Conservation (phyloP, 1,140 invertebrate genomes). For the Caenorhabditis remanei region DNA sequence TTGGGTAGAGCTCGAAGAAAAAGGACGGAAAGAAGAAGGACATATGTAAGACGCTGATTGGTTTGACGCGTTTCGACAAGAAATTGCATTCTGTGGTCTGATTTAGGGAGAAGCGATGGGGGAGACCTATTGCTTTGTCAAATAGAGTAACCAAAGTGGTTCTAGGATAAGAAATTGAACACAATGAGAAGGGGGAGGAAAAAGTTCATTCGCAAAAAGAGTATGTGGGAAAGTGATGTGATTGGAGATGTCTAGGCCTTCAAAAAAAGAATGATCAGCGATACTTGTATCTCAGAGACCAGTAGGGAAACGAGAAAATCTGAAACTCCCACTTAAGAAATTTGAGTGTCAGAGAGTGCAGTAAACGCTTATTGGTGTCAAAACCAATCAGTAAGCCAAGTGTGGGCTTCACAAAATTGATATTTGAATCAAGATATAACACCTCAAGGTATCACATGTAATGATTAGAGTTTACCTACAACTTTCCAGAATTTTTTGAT, state of each 20-base stretch:
- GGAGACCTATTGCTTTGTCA: slow-evolving; percentile 1
- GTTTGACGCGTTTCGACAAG: slow-evolving; percentile 52
- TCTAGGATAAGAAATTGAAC: slow-evolving; percentile 40
- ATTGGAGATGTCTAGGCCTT: not conserved
- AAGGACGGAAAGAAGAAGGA: slow-evolving; percentile 15
- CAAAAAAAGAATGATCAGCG: not conserved
- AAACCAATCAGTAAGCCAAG: too few relatives aligned
- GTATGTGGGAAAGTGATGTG: slow-evolving; percentile 40
- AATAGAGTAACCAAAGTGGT: slow-evolving; percentile 2
- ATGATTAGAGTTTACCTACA: not conserved
- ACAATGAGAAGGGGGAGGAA: not conserved
- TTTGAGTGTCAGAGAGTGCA: too few relatives aligned
- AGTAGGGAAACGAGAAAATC: too few relatives aligned
- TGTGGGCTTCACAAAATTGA: too few relatives aligned
- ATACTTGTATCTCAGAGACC: not conserved
- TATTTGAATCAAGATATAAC: too few relatives aligned
- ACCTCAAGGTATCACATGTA: not conserved
- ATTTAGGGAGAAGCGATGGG: not conserved
- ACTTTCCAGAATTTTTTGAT: too few relatives aligned
- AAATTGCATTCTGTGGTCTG: slow-evolving; percentile 47
- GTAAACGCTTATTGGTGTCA: too few relatives aligned
- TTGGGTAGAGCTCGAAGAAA: not conserved
- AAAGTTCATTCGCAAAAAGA: not conserved
- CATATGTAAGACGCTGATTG: slow-evolving; percentile 49
- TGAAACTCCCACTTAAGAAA: too few relatives aligned